Percentiles rank a stretch among this genome's conserved stretches.
Evolutionary conservation across 2,797 vertebrate species (phyloP).

Genomic region (Masticophis lateralis): DNA sequence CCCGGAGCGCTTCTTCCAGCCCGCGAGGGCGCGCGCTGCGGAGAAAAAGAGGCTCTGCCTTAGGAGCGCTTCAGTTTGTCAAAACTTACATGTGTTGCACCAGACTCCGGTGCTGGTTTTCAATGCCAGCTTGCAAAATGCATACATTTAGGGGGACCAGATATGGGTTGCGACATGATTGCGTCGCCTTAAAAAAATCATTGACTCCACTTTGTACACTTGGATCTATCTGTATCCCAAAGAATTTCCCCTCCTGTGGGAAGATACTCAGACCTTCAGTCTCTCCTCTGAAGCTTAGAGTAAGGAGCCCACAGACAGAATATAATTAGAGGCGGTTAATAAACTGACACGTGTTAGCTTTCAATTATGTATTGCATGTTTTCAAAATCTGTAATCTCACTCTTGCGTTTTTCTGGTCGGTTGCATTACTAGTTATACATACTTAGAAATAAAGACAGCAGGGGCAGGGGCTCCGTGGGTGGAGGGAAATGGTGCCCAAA

Average conservation of each 20-base stretch:
- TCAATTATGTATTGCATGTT: background rate
- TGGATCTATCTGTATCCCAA: background rate
- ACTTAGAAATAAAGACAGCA: background rate
- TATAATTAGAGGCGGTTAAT: background rate
- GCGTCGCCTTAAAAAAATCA: background rate
- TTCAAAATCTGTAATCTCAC: background rate
- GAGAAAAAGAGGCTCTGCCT: background rate
- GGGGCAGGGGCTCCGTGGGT: background rate
- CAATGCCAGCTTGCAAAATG: background rate
- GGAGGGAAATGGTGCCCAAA: background rate
- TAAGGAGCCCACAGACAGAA: background rate
- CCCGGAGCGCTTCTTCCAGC: slow-evolving; percentile 43
- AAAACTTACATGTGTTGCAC: background rate
- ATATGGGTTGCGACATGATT: background rate
- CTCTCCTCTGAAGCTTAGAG: background rate
- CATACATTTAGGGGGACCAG: background rate
- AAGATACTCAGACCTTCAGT: background rate
- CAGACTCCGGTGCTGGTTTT: background rate
- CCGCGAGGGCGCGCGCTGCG: slow-evolving; percentile 49
- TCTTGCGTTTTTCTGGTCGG: background rate
- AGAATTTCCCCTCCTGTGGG: background rate
- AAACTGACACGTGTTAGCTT: background rate
- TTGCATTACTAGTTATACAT: background rate
- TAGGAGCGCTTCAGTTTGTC: background rate
- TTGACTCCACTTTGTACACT: background rate